phyloP scores from a whole-genome alignment of 2,888 invertebrate species.

The Acanthosepion pharaonis region DNA sequence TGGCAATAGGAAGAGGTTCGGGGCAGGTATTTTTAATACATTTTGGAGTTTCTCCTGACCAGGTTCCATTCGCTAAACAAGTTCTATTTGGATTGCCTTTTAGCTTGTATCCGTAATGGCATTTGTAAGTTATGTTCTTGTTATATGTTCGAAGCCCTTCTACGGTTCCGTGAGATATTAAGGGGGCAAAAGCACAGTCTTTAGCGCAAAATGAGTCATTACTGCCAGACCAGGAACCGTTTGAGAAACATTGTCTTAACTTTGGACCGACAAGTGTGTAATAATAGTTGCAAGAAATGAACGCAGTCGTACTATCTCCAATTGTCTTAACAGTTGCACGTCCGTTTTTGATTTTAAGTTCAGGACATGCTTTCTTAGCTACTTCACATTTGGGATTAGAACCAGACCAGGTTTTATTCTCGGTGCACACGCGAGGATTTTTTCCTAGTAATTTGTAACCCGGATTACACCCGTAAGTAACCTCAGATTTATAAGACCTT shows the following conservation, averaged over 20 bases:
- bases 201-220: conserved; percentile 62
- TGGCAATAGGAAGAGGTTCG: conserved; percentile 40
- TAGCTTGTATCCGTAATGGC: conserved; percentile 56
- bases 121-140: conserved; percentile 56
- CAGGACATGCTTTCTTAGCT: conserved; percentile 63
- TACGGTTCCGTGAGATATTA: conserved; percentile 57
- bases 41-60: conserved; percentile 62
- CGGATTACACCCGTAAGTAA: conserved; percentile 59
- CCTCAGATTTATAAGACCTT: conserved; percentile 55
- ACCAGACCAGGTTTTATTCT: conserved; percentile 56
- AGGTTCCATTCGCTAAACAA: conserved; percentile 61
- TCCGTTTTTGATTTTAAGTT: conserved; percentile 58
- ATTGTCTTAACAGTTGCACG: conserved; percentile 57
- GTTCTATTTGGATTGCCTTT: conserved; percentile 56
- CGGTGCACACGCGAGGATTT: conserved; percentile 55
- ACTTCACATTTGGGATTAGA: conserved; percentile 54
- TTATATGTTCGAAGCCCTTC: conserved; percentile 51
- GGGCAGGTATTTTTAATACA: conserved; percentile 56
- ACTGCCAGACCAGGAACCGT: conserved; percentile 68
- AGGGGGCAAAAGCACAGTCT: conserved; percentile 58
- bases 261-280: conserved; percentile 91
- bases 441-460: conserved; percentile 60
- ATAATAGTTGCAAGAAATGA: conserved; percentile 89
- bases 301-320: conserved; percentile 66
- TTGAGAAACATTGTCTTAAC: conserved; percentile 80